Conservation (phyloP, 1,140 invertebrate genomes). For the Polypedilum vanderplanki region DNA sequence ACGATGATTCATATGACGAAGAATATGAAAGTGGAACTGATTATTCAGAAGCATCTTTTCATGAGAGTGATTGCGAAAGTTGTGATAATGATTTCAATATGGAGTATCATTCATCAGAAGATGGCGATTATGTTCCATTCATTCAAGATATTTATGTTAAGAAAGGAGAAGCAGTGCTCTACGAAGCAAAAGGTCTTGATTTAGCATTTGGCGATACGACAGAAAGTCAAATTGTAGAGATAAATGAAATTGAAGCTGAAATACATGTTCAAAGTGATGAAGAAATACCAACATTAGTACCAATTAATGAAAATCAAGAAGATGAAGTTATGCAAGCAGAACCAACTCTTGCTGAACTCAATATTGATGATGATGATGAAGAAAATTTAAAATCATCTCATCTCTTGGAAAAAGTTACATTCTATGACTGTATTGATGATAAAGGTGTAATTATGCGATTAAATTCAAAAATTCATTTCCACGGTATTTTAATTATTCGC, state of each 20-base stretch:
- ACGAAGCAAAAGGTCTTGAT: background rate
- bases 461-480: slow-evolving; percentile 37
- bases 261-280: slow-evolving; percentile 27
- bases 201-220: slow-evolving; percentile 29
- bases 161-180: slow-evolving; percentile 29
- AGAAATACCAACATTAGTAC: slow-evolving; percentile 32
- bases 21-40: background rate
- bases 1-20: background rate
- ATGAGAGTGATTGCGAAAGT: background rate
- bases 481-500: slow-evolving; percentile 43
- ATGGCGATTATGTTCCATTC: slow-evolving; percentile 32
- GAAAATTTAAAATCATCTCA: background rate
- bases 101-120: slow-evolving; percentile 29
- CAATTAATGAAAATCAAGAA: slow-evolving; percentile 30
- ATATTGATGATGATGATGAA: slow-evolving; percentile 24
- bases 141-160: slow-evolving; percentile 33
- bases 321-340: background rate
- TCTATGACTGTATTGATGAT: slow-evolving; percentile 33
- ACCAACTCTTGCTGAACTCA: too few relatives aligned
- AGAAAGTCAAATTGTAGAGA: slow-evolving; percentile 28
- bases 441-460: slow-evolving; percentile 32
- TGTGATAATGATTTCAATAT: background rate
- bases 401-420: slow-evolving; percentile 29
- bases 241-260: background rate
- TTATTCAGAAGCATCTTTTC: background rate